Base-by-base conservation (phyloP, 1,140 invertebrate genomes). In the Lepeophtheirus salmonis region DNA sequence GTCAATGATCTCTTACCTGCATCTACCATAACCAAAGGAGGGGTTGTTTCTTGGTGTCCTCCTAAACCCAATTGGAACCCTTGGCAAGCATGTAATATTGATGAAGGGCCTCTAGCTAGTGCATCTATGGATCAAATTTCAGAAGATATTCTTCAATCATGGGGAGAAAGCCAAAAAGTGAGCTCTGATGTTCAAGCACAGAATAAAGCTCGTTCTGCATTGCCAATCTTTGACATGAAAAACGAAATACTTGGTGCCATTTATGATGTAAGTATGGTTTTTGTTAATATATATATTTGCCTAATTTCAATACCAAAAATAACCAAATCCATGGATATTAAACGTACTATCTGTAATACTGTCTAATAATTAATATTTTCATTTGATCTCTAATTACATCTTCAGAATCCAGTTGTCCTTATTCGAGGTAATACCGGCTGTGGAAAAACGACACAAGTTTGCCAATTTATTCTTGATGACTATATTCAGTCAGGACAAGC, bases 51-150 rank as follows among this genome's bases (percentile, higher is more conserved):
- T 1, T 97, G 92, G 92, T 87, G 88, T 1, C 94, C 95, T 0
- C 91, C 92, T 0, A 79, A 84, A 64, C 78, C 78, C 12, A 97
- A 97, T 71, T 97, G 92, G 91, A 94, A 97, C 73, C 82, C 91
- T 6, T 97, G 91, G 91, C 83, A 80, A 21, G 82, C 80, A 0
- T 89, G 85, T 67, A 96, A 96, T 69, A 94, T 97, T 66, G 92
- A 95, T 66, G 88, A 92, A 68, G 89, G 78, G 2, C 59, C 59
- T 13, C 26, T 61, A 17, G 50, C 59, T 16, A 54, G 16, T 23
- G 51, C 80, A 0, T 73, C 76, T 3, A 73, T 97, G 63, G 86
- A 91, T 21, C 73, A 84, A 52, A 77, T 96, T 2, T 92, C 87
- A 64, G 70, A 78, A 4, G 82, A 91, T 62, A 74, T 96, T 51